Conservation (phyloP, 2,113 vertebrate species). For the Collichthys lucidus region DNA sequence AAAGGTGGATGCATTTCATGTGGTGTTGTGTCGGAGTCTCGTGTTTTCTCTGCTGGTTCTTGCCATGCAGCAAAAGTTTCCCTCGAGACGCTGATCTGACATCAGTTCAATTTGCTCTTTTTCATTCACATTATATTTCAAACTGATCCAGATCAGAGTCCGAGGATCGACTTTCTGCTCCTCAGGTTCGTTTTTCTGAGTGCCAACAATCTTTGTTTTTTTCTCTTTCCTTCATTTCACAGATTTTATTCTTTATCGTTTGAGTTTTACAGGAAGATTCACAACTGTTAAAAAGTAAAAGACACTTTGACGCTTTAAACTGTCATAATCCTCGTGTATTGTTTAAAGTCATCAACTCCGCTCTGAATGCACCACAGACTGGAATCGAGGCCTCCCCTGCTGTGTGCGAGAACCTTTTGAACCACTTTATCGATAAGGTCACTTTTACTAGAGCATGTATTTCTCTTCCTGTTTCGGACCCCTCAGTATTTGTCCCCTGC, state of each 20-base stretch:
- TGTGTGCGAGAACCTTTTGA: no score
- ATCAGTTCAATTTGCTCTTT: constrained; percentile 2
- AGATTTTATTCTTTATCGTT: neutral
- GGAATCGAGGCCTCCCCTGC: no score
- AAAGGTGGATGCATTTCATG: constrained; percentile 74
- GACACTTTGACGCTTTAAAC: neutral
- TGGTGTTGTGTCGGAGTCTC: constrained; percentile 36
- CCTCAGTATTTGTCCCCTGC: no score
- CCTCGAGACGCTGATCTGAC: constrained; percentile 48
- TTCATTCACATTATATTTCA: constrained; percentile 3
- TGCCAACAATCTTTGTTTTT: constrained; percentile 49
- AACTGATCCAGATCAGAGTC: constrained; percentile 57
- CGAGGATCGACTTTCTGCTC: constrained; percentile 36
- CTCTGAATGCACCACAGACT: no score
- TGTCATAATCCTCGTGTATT: no score
- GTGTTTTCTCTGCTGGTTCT: constrained; percentile 55
- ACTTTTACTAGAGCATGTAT: no score
- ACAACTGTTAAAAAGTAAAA: neutral
- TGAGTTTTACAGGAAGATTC: neutral
- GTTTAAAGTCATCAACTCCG: no score
- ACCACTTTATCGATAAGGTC: no score
- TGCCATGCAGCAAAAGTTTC: constrained; percentile 24
- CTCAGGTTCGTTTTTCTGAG: constrained; percentile 60
- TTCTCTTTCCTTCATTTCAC: neutral
- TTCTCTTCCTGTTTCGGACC: no score